These are phyloP conservation scores for Hemicrepidius hirtus DNA, from an alignment of 2,888 invertebrate species.

Conservation along the genomic window DNA sequence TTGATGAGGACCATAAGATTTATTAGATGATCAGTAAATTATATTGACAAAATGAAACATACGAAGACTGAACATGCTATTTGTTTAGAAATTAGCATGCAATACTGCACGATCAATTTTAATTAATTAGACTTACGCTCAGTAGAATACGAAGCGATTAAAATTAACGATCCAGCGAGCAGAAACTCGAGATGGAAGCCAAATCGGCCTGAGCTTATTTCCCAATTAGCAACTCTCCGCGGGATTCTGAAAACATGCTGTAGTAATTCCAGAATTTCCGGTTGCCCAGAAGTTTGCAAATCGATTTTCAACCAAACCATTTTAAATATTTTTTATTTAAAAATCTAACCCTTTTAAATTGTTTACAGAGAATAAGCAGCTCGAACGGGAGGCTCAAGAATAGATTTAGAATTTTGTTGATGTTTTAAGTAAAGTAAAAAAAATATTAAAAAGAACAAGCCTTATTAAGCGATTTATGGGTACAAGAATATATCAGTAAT, in stretches of 20 bases:
- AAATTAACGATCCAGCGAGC: slow-evolving; percentile 51
- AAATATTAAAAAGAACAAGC: too few relatives aligned
- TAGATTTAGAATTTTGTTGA: too few relatives aligned
- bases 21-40: slow-evolving; percentile 5
- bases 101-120: slow-evolving; percentile 41
- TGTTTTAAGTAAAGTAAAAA: too few relatives aligned
- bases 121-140: slow-evolving; percentile 50
- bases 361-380: too few relatives aligned
- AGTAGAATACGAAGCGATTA: slow-evolving; percentile 49
- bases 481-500: too few relatives aligned
- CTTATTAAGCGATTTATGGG: too few relatives aligned
- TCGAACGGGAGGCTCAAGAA: too few relatives aligned
- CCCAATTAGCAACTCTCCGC: slow-evolving; percentile 40
- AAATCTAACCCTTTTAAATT: too few relatives aligned
- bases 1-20: too few relatives aligned
- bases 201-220: slow-evolving; percentile 45
- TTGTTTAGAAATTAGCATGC: slow-evolving; percentile 32
- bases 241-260: slow-evolving; percentile 31
- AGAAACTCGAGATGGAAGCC: slow-evolving; percentile 48
- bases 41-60: too few relatives aligned
- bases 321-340: too few relatives aligned
- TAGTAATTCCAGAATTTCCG: slow-evolving; percentile 17
- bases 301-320: background rate
- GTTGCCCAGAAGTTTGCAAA: slow-evolving; percentile 17
- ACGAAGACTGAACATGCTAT: too few relatives aligned